Base-by-base conservation (phyloP, 2,888 invertebrate genomes). In the Drosophila borealis region DNA sequence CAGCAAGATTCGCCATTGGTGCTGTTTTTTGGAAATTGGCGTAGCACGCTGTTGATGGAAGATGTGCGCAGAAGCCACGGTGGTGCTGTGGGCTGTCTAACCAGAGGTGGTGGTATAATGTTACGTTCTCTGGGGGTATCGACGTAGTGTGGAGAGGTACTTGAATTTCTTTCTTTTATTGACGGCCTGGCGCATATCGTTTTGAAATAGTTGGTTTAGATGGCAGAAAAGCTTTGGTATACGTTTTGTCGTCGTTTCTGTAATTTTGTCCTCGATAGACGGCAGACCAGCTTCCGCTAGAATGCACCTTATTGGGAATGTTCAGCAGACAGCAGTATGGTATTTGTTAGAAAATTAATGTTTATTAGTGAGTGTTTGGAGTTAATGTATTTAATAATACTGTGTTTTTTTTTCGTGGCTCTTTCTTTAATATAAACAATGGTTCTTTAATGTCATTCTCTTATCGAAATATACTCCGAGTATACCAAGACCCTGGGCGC, bases 191-290 rank as follows among this genome's bases (percentile, higher is more conserved):
- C 19, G 41, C 11, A 42, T 17, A 17, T 19, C 19, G 17, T 1
- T 19, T 42, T 42, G 42, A 42, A 19, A 19, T 5, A 42, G 19
- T 17, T 42, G 41, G 54, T 54, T 54, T 4, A 34, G 54, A 17
- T 44, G 9, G 54, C 54, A 54, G 42, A 33, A 19, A 9, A 44
- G 11, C 42, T 54, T 54, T 17, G 34, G 54, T 42, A 54, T 54
- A 17, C 34, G 34, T n/a, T 29, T 21, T 14, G 42, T 33, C 33
- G 19, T 44, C 11, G 44, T 34, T 54, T 17, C 17, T 17, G 17
- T 17, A 2, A 17, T 17, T 25, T n/a, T 45, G 25, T 45, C 45
- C n/a, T 44, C 34, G 19, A 34, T 41, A 17, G 29, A 14, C 2
- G 51, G 14, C 6, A 44, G 21, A 44, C 10, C 44, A 8, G 25